Evolutionary conservation across 2,797 vertebrate species (phyloP).

Genomic region (Neopelma chrysocephalum): DNA sequence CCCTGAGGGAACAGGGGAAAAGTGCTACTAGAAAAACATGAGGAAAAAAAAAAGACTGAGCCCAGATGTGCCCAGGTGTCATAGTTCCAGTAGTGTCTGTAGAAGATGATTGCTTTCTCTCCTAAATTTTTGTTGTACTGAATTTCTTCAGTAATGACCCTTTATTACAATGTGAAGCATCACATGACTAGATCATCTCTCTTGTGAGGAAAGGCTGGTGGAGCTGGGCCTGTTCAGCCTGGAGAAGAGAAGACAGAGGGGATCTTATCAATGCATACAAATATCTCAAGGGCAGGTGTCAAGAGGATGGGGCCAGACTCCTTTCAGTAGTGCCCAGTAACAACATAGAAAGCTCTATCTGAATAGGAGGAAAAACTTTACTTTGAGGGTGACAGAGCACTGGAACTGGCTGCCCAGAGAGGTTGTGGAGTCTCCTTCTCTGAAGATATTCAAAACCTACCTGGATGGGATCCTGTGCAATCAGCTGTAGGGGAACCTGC

Average conservation of each 20-base stretch:
- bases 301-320: background rate
- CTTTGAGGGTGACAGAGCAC: background rate
- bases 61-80: background rate
- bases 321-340: background rate
- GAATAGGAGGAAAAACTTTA: background rate
- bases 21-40: background rate
- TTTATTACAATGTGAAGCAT: background rate
- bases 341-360: background rate
- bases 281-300: background rate
- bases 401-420: background rate
- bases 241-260: background rate
- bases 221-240: background rate
- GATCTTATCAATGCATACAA: background rate
- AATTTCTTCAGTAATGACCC: background rate
- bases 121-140: background rate
- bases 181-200: background rate
- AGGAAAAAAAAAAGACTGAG: background rate
- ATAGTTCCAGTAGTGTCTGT: background rate
- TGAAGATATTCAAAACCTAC: background rate
- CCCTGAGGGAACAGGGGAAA: background rate
- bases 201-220: background rate
- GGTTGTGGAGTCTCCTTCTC: background rate
- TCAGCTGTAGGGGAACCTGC: background rate
- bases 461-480: background rate
- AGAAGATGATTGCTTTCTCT: background rate